Base-by-base conservation (phyloP, 2,888 invertebrate genomes). In the Tiphia femorata region DNA sequence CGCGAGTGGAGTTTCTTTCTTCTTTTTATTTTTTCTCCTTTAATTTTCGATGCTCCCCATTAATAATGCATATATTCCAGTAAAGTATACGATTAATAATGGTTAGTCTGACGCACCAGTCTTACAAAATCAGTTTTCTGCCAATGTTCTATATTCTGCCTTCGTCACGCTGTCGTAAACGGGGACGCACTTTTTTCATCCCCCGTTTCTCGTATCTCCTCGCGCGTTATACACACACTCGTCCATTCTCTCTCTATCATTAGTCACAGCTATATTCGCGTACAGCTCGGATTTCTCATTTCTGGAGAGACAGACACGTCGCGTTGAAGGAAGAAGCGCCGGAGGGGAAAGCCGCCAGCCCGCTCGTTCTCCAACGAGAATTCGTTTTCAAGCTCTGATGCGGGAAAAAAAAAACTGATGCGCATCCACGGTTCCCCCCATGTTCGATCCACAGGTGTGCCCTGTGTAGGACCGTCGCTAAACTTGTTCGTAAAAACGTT, bases 21-120 rank as follows among this genome's bases (percentile, higher is more conserved):
- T 8, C 17, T 27, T 33, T 12, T 30, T 40, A 42, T 10, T 16
- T 40, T 46, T 37, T 30, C 35, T 51, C 17, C 17, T 64, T 67
- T 75, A 73, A 67, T 70, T 75, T 70, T 68, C 60, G 67, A 73
- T 71, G 63, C 68, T 70, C 64, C 61, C 71, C 68, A 76, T 76
- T 73, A 74, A 71, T 72, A 76, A 75, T 73, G 65, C 70, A 72
- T 73, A 73, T 72, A 69, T 65, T 69, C 63, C 67, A 72, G 54
- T 62, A 67, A 67, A 64, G 50, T 66, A 63, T 62, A 70, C 62
- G 58, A 62, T 64, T 62, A 71, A 63, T 62, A 69, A 71, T 72
- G 66, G 60, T 72, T 68, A 75, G 63, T 72, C 65, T 61, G 68
- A 61, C 66, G 68, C 65, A 63, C 53, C 71, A 63, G 58, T 62